Base-by-base conservation (phyloP, 2,113 vertebrate species). In the Axis porcinus region DNA sequence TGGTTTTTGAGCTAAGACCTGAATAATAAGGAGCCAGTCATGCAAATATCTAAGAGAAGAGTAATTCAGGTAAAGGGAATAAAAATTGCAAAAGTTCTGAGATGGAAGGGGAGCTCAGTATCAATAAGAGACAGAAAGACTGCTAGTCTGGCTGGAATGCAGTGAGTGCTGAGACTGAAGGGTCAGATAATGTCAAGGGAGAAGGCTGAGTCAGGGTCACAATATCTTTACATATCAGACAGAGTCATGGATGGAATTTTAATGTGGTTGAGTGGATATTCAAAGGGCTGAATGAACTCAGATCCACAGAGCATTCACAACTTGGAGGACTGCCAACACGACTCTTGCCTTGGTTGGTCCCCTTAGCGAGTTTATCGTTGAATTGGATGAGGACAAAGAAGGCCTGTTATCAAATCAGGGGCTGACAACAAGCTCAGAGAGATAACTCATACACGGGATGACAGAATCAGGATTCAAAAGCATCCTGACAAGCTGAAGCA, bases 301-400 rank as follows among this genome's bases (percentile, higher is more conserved):
- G 78, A 82, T 52, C 21, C 6, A 19, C 11, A 64, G 3, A 6
- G 28, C 12, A 78, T 50, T 33, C 47, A 2, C 16, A 43, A 3
- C n/a, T 6, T 92, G 93, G 91, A 90, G 15, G 13, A 16, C 8
- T 45, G 90, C 92, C 88, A 90, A 52, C 14, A 15, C 0, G 33
- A 36, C 30, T 27, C 30, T 17, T 52, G 76, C 30, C 30, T 89
- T 57, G 58, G 45, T 12, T 33, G 4, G 10, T 62, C 58, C 47
- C 67, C 30, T 95, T 87, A 76, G 79, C 40, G 85, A 95, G 89
- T 95, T 95, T 96, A 94, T 96, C 91, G 58, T 54, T 96, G 92
- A 96, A 64, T 96, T 86, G 16, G 50, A 88, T 83, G 86, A 95
- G 87, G 85, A 93, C 67, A 95, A 74, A 94, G 93, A 95, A 95